Percentiles rank a stretch among this genome's conserved stretches.
Conservation (phyloP, 2,888 invertebrate species). For the Ophion ventricosus region DNA sequence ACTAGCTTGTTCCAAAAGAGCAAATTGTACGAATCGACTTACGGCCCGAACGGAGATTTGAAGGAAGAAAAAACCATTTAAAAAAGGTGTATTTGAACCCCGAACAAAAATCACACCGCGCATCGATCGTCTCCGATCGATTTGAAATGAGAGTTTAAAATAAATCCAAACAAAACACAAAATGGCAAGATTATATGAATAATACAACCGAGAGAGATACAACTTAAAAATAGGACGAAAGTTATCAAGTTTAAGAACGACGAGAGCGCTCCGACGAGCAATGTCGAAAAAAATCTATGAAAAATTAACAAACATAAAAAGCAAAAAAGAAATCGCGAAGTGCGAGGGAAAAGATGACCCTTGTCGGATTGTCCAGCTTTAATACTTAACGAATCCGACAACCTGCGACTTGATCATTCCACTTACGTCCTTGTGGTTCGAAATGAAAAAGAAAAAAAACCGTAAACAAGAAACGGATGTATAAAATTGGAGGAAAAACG, state of each 20-base stretch:
- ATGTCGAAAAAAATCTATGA: conserved; percentile 23
- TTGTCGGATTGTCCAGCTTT: conserved; percentile 56
- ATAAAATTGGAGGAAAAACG: neutral
- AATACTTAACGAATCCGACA: conserved; percentile 54
- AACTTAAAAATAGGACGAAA: conserved; percentile 28
- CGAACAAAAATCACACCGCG: neutral
- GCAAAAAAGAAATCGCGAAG: conserved; percentile 4
- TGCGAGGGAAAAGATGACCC: conserved; percentile 31
- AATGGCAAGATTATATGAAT: neutral
- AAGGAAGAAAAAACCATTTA: neutral
- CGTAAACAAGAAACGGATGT: conserved; percentile 6
- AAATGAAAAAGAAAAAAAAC: conserved; percentile 19
- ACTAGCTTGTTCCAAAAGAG: conserved; percentile 20
- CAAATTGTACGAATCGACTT: neutral
- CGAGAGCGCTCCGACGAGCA: conserved; percentile 56
- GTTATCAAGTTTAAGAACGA: conserved; percentile 53
- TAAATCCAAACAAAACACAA: conserved; percentile 8
- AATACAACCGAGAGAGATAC: conserved; percentile 12
- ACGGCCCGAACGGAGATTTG: neutral
- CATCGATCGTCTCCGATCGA: neutral
- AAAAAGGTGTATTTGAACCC: neutral
- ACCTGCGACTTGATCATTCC: conserved; percentile 60
- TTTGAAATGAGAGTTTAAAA: neutral
- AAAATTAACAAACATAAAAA: conserved; percentile 31
- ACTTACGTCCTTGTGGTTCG: conserved; percentile 44